Base-by-base conservation (phyloP, 1,140 invertebrate genomes). In the Hycleus cichorii region DNA sequence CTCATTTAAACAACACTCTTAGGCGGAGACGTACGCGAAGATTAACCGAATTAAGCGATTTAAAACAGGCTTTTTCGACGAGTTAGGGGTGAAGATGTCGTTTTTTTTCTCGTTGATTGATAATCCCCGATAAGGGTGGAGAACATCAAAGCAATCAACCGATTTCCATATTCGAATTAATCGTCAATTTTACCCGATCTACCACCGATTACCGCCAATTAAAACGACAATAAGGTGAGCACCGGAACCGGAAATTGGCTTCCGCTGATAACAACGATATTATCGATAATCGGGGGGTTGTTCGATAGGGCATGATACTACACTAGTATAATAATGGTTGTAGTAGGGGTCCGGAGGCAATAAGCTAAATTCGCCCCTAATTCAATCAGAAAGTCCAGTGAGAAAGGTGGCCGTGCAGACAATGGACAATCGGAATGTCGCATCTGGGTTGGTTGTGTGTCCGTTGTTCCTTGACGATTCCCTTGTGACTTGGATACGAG, bases 41-140 rank as follows among this genome's bases (percentile, higher is more conserved):
- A 64, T 64, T 62, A 64, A 57, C 47, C 48, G 63, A 64, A 64
- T 64, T 64, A 64, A 59, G 58, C 51, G 51, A 45, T 52, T 52
- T 52, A 44, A 52, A 48, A 52, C 49, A 52, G 44, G 46, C 10
- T 47, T 24, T 27, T 47, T 27, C 18, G 32, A 32, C 32, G 7
- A 32, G 4, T 32, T 5, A 32, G 32, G 18, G 18, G 18, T 1
- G 18, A 18, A 18, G 18, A 18, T 18, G 18, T 18, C 18, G 18
- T 18, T 18, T 18, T 18, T 18, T 18, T 18, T 18, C 2, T 18
- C 2, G 18, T 18, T 18, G 18, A 18, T 18, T 18, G 18, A 18
- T 18, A 18, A 18, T 18, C 1, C 18, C 18, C 18, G 18, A 18
- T 18, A 18, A 18, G 18, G 18, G 18, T 18, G 18, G 18, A 18